Percentiles rank a stretch among this genome's conserved stretches.
These are phyloP conservation scores for Thera britannica DNA, from an alignment of 2,888 invertebrate species.

Conservation along the genomic window DNA sequence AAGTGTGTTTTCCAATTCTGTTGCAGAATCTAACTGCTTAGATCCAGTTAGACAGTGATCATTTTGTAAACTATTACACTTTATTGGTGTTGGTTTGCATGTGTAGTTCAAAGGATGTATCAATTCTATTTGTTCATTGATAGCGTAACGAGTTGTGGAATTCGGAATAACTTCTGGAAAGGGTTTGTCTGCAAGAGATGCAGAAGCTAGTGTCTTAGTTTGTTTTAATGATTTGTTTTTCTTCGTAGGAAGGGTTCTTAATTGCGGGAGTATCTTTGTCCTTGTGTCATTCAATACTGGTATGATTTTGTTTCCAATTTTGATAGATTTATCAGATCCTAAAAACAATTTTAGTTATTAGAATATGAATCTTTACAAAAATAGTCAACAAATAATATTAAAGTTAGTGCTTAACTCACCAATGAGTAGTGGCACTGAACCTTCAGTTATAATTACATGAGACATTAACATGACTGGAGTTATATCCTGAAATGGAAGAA, in stretches of 20 bases:
- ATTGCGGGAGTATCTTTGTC: conserved; percentile 12
- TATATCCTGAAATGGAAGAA: conserved; percentile 18
- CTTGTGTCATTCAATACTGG: conserved; percentile 6
- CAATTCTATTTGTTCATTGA: conserved; percentile 22
- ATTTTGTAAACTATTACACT: conserved; percentile 4
- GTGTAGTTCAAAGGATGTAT: conserved; percentile 12
- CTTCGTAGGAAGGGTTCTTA: neutral
- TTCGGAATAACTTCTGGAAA: conserved; percentile 6
- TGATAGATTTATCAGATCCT: conserved; percentile 17
- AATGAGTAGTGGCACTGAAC: conserved; percentile 36
- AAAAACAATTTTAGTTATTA: conserved; percentile 9
- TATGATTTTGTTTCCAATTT: conserved; percentile 7
- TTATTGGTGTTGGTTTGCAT: conserved; percentile 2
- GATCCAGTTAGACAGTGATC: neutral
- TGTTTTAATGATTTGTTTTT: neutral
- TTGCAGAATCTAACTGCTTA: neutral
- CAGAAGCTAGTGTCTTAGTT: conserved; percentile 7
- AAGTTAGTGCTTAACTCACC: conserved; percentile 37
- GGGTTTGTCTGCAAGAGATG: neutral
- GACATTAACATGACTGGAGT: conserved; percentile 21
- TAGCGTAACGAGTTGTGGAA: conserved; percentile 7
- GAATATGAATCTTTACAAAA: neutral
- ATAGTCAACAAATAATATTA: neutral
- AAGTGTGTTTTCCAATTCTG: neutral
- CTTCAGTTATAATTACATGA: conserved; percentile 33